Conservation (phyloP, 2,888 invertebrate genomes). For the Platycheirus albimanus region DNA sequence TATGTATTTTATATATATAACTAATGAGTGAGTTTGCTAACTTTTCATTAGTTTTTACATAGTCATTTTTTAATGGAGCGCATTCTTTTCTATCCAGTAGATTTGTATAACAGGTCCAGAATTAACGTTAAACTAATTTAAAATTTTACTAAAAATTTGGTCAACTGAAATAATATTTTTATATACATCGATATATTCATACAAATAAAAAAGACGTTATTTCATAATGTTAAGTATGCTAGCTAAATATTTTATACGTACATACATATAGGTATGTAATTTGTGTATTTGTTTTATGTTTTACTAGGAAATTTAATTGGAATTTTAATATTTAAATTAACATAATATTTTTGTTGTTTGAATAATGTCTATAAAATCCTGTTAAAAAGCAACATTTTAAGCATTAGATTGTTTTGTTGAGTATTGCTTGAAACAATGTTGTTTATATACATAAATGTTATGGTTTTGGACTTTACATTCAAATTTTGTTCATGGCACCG, state of each 20-base stretch:
- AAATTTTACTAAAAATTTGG: not conserved
- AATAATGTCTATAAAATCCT: too few relatives aligned
- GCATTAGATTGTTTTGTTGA: conserved; percentile 18
- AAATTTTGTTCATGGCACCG: too few relatives aligned
- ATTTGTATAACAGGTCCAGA: too few relatives aligned
- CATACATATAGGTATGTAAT: not conserved
- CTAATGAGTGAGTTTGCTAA: too few relatives aligned
- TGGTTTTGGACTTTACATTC: too few relatives aligned
- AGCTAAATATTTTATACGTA: not conserved
- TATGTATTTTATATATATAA: conserved; percentile 10
- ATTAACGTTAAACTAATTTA: not conserved
- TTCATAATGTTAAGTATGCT: not conserved
- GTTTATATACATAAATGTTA: too few relatives aligned
- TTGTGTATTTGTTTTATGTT: not conserved
- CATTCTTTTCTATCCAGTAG: too few relatives aligned
- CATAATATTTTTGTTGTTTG: not conserved
- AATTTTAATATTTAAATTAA: too few relatives aligned
- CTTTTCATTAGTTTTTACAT: too few relatives aligned
- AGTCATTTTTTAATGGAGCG: too few relatives aligned
- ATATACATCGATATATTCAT: conserved; percentile 6
- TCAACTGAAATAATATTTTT: not conserved
- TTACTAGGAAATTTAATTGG: not conserved
- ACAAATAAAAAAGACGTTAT: not conserved
- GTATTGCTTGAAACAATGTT: conserved; percentile 32
- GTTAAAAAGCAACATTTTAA: too few relatives aligned